These are phyloP conservation scores for Aspidiotus destructor DNA, from an alignment of 2,888 invertebrate species.

Conservation along the genomic window DNA sequence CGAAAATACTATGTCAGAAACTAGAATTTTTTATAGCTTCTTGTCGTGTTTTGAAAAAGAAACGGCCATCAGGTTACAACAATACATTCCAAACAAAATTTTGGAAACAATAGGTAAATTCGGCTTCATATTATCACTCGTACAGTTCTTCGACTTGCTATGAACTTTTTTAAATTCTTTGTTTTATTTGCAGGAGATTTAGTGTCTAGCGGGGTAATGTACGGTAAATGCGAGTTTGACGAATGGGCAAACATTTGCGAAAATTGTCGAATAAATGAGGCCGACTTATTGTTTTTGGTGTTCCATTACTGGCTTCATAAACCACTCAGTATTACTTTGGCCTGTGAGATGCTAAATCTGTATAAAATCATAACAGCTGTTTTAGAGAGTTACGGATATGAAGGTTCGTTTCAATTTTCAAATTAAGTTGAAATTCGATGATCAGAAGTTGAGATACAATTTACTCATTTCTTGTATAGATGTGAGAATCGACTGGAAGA, in stretches of 20 bases:
- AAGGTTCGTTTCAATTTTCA: not conserved
- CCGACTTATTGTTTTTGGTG: slow-evolving; percentile 60
- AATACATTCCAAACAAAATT: slow-evolving; percentile 14
- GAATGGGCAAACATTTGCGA: slow-evolving; percentile 41
- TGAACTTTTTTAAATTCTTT: too few species aligned
- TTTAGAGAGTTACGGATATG: slow-evolving; percentile 9
- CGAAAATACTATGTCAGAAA: slow-evolving; percentile 21
- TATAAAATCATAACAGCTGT: slow-evolving; percentile 55
- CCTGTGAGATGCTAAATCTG: slow-evolving; percentile 57
- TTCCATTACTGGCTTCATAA: slow-evolving; percentile 60
- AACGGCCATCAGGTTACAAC: slow-evolving; percentile 10
- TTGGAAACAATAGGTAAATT: slow-evolving; percentile 17
- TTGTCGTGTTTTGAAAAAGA: slow-evolving; percentile 22
- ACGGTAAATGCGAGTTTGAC: slow-evolving; percentile 41
- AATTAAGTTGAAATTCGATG: not conserved
- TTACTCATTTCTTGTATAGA: slow-evolving; percentile 30
- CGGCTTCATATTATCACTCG: not conserved
- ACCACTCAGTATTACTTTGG: slow-evolving; percentile 44
- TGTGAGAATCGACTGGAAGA: slow-evolving; percentile 32
- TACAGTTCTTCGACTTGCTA: not conserved
- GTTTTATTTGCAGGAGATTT: slow-evolving; percentile 41
- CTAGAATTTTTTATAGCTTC: slow-evolving; percentile 13
- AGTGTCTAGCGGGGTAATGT: slow-evolving; percentile 43
- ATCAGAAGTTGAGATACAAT: not conserved
- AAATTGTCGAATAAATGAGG: slow-evolving; percentile 49